Conservation (phyloP, 2,888 invertebrate genomes). For the Oscheius sp. region DNA sequence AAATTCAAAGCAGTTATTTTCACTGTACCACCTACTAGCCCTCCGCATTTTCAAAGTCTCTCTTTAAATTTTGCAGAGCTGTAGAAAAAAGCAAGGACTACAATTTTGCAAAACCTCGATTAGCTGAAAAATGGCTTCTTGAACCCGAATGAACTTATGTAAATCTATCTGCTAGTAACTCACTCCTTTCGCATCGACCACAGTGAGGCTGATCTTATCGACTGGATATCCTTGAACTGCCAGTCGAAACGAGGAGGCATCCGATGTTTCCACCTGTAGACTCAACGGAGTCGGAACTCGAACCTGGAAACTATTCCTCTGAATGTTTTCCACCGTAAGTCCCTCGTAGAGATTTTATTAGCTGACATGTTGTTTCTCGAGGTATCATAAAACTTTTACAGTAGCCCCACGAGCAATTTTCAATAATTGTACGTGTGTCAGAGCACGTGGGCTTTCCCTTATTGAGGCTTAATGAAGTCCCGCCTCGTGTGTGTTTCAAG, state of each 20-base stretch:
- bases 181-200: slow-evolving; percentile 8
- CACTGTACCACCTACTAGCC: no score
- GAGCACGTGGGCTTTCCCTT: neutral
- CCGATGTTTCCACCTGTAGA: slow-evolving; percentile 1
- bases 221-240: slow-evolving; percentile 19
- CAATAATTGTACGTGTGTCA: no score
- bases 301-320: slow-evolving; percentile 23
- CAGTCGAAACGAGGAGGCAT: slow-evolving; percentile 1
- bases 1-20: neutral
- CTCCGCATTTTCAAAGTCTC: no score
- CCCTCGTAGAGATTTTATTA: slow-evolving; percentile 4
- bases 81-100: no score
- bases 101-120: no score
- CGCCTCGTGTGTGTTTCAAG: slow-evolving; percentile 12
- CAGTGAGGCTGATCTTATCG: slow-evolving; percentile 5
- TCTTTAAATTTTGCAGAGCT: no score
- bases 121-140: no score
- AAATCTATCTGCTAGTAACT: neutral
- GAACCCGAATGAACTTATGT: no score
- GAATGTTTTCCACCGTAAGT: neutral
- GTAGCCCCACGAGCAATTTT: no score
- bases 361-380: neutral
- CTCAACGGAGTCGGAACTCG: neutral
- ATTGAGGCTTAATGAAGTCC: neutral
- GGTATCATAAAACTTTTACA: no score